Percentiles rank a stretch among this genome's conserved stretches.
Evolutionary conservation across 2,113 vertebrate species (phyloP).

Genomic region (Antigone vipio): DNA sequence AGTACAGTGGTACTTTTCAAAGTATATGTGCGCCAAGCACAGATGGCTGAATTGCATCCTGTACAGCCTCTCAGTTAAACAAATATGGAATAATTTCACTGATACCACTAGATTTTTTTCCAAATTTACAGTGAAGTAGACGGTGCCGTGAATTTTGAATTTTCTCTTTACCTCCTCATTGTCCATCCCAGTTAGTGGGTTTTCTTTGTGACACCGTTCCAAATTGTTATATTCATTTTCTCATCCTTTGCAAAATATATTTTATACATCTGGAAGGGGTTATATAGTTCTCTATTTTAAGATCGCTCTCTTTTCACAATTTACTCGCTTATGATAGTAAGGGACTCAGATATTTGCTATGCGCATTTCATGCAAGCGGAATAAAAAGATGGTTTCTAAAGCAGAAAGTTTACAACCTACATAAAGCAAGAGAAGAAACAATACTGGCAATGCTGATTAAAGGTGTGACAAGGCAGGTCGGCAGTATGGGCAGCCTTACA

Average conservation of each 20-base stretch:
- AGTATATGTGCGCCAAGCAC: conserved; percentile 2
- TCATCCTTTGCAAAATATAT: background rate
- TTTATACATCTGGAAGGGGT: background rate
- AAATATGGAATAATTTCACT: background rate
- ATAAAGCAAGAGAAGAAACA: background rate
- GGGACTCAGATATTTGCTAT: background rate
- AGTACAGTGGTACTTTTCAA: background rate
- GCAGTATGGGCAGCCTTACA: background rate
- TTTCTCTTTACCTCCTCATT: background rate
- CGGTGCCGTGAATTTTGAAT: background rate
- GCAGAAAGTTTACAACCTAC: background rate
- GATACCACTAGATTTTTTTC: background rate
- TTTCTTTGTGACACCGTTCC: background rate
- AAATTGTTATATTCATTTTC: background rate
- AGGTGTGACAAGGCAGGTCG: background rate
- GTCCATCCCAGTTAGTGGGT: background rate
- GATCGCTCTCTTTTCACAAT: background rate
- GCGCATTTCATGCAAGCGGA: background rate
- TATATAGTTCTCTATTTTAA: background rate
- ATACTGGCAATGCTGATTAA: background rate
- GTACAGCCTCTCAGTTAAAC: background rate
- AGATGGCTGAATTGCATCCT: background rate
- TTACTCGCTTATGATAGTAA: background rate
- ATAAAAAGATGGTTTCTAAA: background rate
- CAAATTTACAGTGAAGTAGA: background rate